Percentiles rank a stretch among this genome's conserved stretches.
Conservation (phyloP, 35 echinoderm and acorn worm genomes). For the Eucidaris tribuloides region DNA sequence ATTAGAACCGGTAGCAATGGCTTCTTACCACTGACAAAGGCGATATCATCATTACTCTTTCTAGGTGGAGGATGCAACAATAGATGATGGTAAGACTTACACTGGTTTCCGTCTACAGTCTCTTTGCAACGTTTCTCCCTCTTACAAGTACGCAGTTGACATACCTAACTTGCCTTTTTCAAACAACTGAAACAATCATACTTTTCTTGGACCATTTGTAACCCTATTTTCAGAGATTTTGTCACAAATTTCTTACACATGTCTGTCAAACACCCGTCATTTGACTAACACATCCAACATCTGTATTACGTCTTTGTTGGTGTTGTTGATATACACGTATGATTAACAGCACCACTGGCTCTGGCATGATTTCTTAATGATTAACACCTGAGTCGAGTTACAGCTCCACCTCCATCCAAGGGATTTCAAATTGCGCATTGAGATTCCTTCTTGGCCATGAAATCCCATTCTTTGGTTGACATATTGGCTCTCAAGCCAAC, state of each 20-base stretch:
- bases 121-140: slow-evolving; percentile 18
- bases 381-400: slow-evolving; percentile 23
- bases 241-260: slow-evolving; percentile 22
- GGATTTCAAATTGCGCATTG: not conserved
- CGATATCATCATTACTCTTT: not conserved
- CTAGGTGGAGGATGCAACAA: not conserved
- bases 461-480: slow-evolving; percentile 43
- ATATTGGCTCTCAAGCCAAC: not conserved
- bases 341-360: not conserved
- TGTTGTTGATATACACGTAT: not conserved
- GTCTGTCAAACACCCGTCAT: slow-evolving; percentile 30
- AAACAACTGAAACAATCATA: slow-evolving; percentile 57
- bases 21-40: not conserved
- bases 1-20: slow-evolving; percentile 30
- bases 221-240: not conserved
- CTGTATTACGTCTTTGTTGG: not conserved
- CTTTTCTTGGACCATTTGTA: slow-evolving; percentile 18
- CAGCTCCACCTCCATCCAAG: slow-evolving; percentile 38
- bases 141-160: not conserved
- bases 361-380: not conserved
- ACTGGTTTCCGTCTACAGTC: not conserved
- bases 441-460: not conserved
- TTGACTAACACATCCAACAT: slow-evolving; percentile 28
- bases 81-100: slow-evolving; percentile 27
- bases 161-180: slow-evolving; percentile 20